Evolutionary conservation across 23 tunicate species (phyloP).

Genomic region (Phallusia fumigata): DNA sequence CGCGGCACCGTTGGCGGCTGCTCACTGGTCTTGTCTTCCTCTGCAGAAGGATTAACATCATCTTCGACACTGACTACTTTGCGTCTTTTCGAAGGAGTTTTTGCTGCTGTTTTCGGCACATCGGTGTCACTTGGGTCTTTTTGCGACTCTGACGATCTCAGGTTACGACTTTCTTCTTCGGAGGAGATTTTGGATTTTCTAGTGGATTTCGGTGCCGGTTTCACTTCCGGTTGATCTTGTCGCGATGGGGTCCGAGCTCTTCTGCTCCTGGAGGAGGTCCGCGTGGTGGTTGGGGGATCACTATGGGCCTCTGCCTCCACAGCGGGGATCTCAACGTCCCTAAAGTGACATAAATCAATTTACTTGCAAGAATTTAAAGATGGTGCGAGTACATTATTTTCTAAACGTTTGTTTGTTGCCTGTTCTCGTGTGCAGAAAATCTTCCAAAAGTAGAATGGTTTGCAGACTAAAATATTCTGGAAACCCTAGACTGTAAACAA

Average conservation of each 20-base stretch:
- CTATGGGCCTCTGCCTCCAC: background rate
- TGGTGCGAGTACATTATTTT: too few species aligned
- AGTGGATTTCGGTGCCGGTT: background rate
- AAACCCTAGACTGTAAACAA: too few species aligned
- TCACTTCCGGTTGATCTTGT: background rate
- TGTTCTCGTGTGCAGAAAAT: too few species aligned
- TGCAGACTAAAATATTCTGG: too few species aligned
- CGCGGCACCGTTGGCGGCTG: background rate
- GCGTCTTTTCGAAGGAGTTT: background rate
- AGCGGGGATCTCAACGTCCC: too few species aligned
- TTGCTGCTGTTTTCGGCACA: background rate
- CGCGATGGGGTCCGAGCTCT: background rate
- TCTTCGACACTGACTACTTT: background rate
- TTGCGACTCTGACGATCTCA: background rate
- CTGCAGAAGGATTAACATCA: background rate
- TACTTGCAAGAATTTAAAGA: too few species aligned
- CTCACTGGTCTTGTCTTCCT: background rate
- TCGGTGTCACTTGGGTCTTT: background rate
- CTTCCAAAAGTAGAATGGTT: too few species aligned
- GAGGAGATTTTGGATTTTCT: background rate
- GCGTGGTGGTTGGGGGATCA: background rate
- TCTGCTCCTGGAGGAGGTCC: background rate
- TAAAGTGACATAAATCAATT: too few species aligned
- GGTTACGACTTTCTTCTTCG: background rate
- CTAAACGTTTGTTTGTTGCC: too few species aligned